Evolutionary conservation across 2,888 invertebrate species (phyloP), one percentile per base, ranked within the genome.

Genomic region (Seira sanloemensis): DNA sequence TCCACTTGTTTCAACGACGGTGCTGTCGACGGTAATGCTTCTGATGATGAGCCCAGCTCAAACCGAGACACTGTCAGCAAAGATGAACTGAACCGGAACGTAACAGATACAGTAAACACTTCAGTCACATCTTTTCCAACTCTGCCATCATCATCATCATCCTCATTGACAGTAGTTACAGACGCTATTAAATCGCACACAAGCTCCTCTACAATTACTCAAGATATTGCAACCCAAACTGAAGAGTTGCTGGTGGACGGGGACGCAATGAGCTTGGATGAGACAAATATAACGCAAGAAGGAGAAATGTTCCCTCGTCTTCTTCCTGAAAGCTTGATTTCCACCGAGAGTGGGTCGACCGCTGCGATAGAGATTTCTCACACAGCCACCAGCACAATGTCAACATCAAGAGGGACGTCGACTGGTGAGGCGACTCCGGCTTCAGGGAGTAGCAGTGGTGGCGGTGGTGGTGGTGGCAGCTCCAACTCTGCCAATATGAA

Each of bases 161-260:
- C 79, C 19, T 69, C 66, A 68, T 62, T 65, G 68, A 69, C 74
- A n/a, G 69, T 72, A 66, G 71, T 62, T 12, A 87, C 82, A 54
- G 65, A 75, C 79, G 50, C 46, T 58, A 46, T 25, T 25, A 73
- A 73, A 25, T 66, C 73, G 66, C 66, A 46, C 58, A 21, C 21
- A 23, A 25, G 62, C 69, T 69, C 37, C 12, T 50, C 24, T 62
- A 71, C 76, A 27, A 69, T 74, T 24, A 88, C 87, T 18, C 83
- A 78, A 65, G 87, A 87, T 75, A 85, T 84, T 66, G 83, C 84
- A 75, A 88, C 89, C n/a, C 89, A 89, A 75, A 89, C 89, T 9
- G 86, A 87, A 27, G 82, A 83, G n/a, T 76, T 76, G 68, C 54
- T 65, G 26, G 86, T 86, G 71, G 78, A 83, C 25, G 86, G 86